Evolutionary conservation across 2,797 vertebrate species (phyloP).

Genomic region (Dermochelys coriacea): DNA sequence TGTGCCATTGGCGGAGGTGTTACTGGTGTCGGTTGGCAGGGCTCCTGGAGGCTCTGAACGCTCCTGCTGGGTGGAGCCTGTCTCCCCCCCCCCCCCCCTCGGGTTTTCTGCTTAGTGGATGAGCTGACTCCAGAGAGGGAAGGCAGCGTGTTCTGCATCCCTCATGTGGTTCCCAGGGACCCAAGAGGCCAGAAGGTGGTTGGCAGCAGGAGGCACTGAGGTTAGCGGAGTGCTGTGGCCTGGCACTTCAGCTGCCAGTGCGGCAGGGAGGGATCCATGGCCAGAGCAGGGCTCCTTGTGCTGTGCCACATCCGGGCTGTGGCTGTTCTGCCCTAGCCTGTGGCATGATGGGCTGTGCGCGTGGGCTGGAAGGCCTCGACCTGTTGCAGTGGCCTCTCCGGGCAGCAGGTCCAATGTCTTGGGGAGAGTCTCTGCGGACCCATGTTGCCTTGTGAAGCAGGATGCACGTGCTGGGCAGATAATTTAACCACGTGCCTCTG

Average conservation of each 20-base stretch:
- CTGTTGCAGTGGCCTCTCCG: no score
- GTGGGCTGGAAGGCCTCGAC: no score
- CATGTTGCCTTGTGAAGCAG: not conserved
- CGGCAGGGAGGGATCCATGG: not conserved
- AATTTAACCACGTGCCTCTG: not conserved
- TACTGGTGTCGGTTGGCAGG: not conserved
- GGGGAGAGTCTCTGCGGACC: not conserved
- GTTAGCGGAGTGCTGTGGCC: not conserved
- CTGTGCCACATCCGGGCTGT: not conserved
- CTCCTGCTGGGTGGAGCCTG: not conserved
- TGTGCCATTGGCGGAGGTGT: not conserved
- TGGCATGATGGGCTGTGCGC: not conserved
- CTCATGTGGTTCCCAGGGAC: no score
- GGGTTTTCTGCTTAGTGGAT: no score
- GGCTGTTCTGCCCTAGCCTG: not conserved
- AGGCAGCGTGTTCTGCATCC: no score
- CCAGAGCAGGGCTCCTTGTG: not conserved
- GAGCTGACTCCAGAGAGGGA: no score
- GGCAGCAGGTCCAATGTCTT: no score
- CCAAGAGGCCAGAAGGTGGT: no score
- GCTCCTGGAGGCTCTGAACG: not conserved
- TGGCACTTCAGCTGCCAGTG: no score
- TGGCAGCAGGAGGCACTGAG: no score
- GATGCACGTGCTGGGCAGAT: not conserved
- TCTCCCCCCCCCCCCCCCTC: no score